phyloP scores from a whole-genome alignment of 2,797 vertebrate genomes.

The Rachycentron canadum region DNA sequence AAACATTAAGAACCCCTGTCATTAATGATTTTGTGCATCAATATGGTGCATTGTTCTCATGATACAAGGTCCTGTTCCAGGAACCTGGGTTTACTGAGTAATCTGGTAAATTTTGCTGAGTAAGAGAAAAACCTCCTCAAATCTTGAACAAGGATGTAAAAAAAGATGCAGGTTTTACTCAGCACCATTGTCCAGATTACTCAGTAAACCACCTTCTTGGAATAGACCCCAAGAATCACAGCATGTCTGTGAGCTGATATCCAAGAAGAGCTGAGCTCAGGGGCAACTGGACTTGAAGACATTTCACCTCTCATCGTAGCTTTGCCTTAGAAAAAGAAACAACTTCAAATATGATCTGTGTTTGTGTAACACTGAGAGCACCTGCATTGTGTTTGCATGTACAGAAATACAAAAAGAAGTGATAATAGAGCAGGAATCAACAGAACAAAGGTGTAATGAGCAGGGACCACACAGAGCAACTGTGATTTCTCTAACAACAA shows the following conservation, averaged over 20 bases:
- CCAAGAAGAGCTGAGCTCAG: no score
- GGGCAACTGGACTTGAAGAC: no score
- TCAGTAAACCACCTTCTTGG: slow-evolving; percentile 14
- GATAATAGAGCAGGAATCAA: slow-evolving; percentile 5
- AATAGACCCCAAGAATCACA: not conserved
- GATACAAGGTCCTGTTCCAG: slow-evolving; percentile 1
- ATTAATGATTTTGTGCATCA: not conserved
- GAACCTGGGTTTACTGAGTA: slow-evolving; percentile 7
- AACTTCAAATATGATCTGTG: no score
- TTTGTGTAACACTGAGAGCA: not conserved
- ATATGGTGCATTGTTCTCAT: not conserved
- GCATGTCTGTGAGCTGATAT: not conserved
- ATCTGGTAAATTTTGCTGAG: slow-evolving; percentile 23
- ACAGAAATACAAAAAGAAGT: not conserved
- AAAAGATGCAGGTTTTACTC: slow-evolving; percentile 11
- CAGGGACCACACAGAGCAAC: not conserved
- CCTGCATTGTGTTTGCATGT: not conserved
- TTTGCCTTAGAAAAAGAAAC: no score
- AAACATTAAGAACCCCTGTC: not conserved
- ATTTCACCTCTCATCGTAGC: no score
- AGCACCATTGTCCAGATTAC: not conserved
- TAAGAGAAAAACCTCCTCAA: slow-evolving; percentile 24
- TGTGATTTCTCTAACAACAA: slow-evolving; percentile 11
- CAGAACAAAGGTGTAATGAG: slow-evolving; percentile 8
- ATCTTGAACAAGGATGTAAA: not conserved